Base-by-base conservation (phyloP, 2,888 invertebrate species). In the Dasypolia templi region DNA sequence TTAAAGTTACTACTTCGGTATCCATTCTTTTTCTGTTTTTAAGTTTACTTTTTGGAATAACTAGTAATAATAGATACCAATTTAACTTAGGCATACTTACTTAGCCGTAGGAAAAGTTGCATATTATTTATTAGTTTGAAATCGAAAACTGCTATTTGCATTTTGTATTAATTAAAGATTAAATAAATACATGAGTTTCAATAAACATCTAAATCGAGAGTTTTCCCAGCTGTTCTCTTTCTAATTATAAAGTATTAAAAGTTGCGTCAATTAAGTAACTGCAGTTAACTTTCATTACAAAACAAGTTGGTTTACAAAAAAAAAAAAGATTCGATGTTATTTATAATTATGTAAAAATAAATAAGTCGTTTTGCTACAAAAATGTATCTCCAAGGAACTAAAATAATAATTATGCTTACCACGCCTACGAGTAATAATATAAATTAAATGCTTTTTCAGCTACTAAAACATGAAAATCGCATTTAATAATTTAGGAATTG, bases 401-500 rank as follows among this genome's bases (percentile, higher is more conserved):
- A 62, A 19, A 39, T 39, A 65, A 29, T 55, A 56, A 51, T 4
- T 35, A 17, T n/a, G 32, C 19, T 55, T 32, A 22, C 7, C 6
- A 46, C 26, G 14, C 39, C 44, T 51, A 26, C 26, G 3, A 69
- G 7, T 39, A 75, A 32, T 4, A 62, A 42, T 29, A 63, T 22
- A 17, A n/a, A 63, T 49, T 39, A 55, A 69, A 53, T 19, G 39
- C 12, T 6, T 44, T 51, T 19, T 9, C 17, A 14, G 5, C 12
- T 42, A 53, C 63, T 53, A 32, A 70, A 56, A 63, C 12, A 12
- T 17, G 46, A 75, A 76, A 61, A 63, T 14, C 44, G 46, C 53
- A 67, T 51, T 61, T 6, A 44, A 68, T 51, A 32, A 68, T 70
- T 51, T 68, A 59, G 19, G 9, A 51, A 66, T 67, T 77, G 26